These are phyloP conservation scores for Aleiodes leptofemur DNA, from an alignment of 2,888 invertebrate genomes.

Conservation along the genomic window DNA sequence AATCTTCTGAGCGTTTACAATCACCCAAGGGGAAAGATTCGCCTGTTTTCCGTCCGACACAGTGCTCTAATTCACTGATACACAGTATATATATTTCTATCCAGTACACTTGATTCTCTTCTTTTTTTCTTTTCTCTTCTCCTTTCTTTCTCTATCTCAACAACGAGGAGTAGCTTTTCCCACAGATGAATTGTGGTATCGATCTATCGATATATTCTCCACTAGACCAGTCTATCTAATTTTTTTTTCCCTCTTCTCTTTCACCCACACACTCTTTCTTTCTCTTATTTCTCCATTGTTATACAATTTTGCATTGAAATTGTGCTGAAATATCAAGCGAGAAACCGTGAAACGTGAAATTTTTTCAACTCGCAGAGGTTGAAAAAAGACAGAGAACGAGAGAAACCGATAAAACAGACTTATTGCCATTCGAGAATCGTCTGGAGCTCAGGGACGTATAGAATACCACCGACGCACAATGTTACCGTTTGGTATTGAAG, in stretches of 20 bases:
- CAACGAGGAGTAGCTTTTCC: constrained; percentile 11
- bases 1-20: neutral
- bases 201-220: constrained; percentile 36
- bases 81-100: constrained; percentile 2
- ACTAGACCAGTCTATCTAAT: neutral
- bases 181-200: constrained; percentile 26
- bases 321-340: constrained; percentile 29
- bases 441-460: constrained; percentile 24
- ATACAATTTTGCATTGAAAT: constrained; percentile 36
- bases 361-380: neutral
- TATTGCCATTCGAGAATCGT: constrained; percentile 47
- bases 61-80: constrained; percentile 18
- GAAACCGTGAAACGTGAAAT: constrained; percentile 17
- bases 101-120: neutral
- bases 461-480: constrained; percentile 36
- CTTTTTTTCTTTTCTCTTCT: neutral
- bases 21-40: neutral
- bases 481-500: constrained; percentile 4
- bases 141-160: neutral
- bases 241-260: neutral
- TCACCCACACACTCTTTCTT: neutral
- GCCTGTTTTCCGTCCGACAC: neutral
- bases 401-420: constrained; percentile 42
- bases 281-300: constrained; percentile 5
- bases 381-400: neutral